These are phyloP conservation scores for Platycercus adscitus DNA, from an alignment of 2,113 vertebrate species.

Conservation along the genomic window DNA sequence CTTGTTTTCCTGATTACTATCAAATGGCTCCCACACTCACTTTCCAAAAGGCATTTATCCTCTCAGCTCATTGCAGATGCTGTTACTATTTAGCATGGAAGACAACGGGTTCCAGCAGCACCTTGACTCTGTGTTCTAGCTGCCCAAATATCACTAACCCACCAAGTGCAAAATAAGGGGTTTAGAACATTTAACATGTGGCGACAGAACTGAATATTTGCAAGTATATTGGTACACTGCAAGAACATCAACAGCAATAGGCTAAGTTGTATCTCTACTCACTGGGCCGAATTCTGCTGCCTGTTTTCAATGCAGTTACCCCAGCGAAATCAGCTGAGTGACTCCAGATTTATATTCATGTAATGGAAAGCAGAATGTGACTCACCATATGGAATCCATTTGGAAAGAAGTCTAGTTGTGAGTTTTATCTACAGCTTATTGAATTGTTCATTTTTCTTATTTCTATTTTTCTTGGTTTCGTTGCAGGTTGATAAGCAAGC, in stretches of 20 bases:
- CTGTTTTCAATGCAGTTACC: constrained; percentile 41
- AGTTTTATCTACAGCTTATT: constrained; percentile 57
- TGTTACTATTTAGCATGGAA: background rate
- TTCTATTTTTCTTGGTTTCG: constrained; percentile 41
- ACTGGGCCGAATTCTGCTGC: constrained; percentile 36
- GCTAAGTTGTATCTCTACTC: constrained; percentile 44
- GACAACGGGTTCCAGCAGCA: background rate
- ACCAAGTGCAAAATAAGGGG: background rate
- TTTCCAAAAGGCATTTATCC: background rate
- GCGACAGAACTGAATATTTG: constrained; percentile 9
- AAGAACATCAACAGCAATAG: constrained; percentile 56
- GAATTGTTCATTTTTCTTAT: constrained; percentile 53
- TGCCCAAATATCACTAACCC: background rate
- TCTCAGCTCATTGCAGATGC: background rate
- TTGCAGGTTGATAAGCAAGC: constrained; percentile 53
- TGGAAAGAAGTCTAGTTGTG: constrained; percentile 23
- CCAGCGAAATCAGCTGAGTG: constrained; percentile 34
- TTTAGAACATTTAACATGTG: constrained; percentile 29
- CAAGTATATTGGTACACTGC: background rate
- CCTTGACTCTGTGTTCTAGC: background rate
- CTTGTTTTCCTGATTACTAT: background rate
- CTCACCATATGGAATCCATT: constrained; percentile 60
- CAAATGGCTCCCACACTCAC: background rate
- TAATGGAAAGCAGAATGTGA: constrained; percentile 60
- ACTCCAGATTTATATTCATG: constrained; percentile 53